Conservation (phyloP, 2,113 vertebrate genomes). For the Malurus alboscapulatus region DNA sequence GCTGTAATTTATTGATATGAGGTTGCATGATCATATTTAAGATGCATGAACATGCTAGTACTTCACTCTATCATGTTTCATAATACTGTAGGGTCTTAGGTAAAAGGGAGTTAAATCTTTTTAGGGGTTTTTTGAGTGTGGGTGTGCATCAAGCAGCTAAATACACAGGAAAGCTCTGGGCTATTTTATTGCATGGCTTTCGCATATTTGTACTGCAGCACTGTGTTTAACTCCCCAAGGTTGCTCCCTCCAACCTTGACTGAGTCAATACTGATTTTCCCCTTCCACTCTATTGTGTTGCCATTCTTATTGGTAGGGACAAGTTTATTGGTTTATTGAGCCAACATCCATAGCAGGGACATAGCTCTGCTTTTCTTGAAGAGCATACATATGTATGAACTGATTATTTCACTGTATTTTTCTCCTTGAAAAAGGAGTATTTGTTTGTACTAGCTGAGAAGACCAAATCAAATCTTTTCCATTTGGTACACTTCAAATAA, state of each 20-base stretch:
- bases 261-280: neutral
- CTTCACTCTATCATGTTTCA: neutral
- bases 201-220: neutral
- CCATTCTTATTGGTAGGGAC: neutral
- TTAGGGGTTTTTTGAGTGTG: rapidly evolving
- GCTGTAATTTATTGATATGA: neutral
- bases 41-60: neutral
- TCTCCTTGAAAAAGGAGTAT: neutral
- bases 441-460: neutral
- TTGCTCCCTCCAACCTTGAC: neutral
- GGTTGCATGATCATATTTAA: neutral
- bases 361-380: neutral
- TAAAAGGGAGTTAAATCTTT: neutral
- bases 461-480: neutral
- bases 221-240: neutral
- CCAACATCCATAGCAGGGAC: neutral
- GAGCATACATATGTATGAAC: neutral
- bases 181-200: neutral
- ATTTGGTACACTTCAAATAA: neutral
- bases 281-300: neutral
- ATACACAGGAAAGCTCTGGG: neutral
- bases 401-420: neutral
- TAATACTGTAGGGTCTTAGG: neutral
- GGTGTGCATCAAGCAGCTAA: neutral
- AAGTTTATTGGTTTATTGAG: neutral